Percentiles rank a stretch among this genome's conserved stretches.
phyloP scores from a whole-genome alignment of 2,113 vertebrate species.

The Periophthalmodon schlosseri region DNA sequence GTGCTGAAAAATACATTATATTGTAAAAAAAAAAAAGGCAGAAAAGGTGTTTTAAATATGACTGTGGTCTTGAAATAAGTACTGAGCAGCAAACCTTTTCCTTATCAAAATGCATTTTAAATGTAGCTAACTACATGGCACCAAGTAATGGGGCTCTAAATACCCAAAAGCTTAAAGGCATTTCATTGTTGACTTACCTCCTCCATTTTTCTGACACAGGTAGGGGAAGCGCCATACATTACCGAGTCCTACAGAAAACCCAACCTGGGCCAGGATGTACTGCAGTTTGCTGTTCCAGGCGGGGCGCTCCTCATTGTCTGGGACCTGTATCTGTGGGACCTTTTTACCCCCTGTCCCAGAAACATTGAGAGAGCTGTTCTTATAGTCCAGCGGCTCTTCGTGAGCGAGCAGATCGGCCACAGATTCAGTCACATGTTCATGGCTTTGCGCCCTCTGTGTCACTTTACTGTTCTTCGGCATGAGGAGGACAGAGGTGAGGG shows the following conservation, averaged over 20 bases:
- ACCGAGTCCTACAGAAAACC: constrained; percentile 96
- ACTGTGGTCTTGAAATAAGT: too few relatives aligned
- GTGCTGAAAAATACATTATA: too few relatives aligned
- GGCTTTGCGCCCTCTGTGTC: constrained; percentile 91
- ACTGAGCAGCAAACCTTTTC: too few relatives aligned
- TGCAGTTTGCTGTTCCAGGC: constrained; percentile 98
- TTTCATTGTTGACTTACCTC: constrained; percentile 81
- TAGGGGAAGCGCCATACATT: constrained; percentile 99
- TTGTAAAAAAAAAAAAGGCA: too few relatives aligned
- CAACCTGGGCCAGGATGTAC: constrained; percentile 98
- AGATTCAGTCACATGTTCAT: constrained; percentile 94
- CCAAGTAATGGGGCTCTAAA: too few relatives aligned
- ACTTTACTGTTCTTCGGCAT: constrained; percentile 83
- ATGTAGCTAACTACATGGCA: too few relatives aligned
- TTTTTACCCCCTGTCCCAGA: constrained; percentile 75
- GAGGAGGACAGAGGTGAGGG: constrained; percentile 50
- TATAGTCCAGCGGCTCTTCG: constrained; percentile 93
- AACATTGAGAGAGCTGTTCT: constrained; percentile 84
- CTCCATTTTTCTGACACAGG: constrained; percentile 98
- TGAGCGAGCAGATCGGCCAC: constrained; percentile 95
- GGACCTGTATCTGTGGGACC: constrained; percentile 81
- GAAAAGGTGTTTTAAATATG: too few relatives aligned
- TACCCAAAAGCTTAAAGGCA: not conserved
- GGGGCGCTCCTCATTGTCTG: constrained; percentile 87
- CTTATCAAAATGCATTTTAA: too few relatives aligned